These are phyloP conservation scores for Gymnopithys bicolor DNA, from an alignment of 2,797 vertebrate genomes.

Conservation along the genomic window DNA sequence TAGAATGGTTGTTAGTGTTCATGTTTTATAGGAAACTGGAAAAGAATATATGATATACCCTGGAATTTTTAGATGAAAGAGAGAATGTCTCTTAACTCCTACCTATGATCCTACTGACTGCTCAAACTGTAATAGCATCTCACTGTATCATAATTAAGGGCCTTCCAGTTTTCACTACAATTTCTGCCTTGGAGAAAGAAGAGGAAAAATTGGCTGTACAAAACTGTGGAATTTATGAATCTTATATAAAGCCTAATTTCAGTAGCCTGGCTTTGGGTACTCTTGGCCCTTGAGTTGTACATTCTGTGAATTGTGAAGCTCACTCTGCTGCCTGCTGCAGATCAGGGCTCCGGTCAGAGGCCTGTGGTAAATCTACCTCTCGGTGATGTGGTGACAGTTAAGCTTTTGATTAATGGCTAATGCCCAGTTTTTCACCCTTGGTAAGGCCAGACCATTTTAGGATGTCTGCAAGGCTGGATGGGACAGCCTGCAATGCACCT, in stretches of 20 bases:
- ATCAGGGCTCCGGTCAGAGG: background rate
- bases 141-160: slow-evolving; percentile 34
- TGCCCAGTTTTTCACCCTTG: background rate
- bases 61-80: slow-evolving; percentile 52
- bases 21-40: slow-evolving; percentile 70
- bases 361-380: slow-evolving; percentile 51
- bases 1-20: slow-evolving; percentile 59
- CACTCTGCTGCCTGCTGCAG: background rate
- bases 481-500: background rate
- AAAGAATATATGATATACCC: slow-evolving; percentile 49
- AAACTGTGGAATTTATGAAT: background rate
- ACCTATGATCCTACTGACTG: slow-evolving; percentile 33
- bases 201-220: background rate
- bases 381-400: background rate
- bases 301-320: slow-evolving; percentile 21
- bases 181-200: slow-evolving; percentile 15
- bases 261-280: background rate
- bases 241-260: background rate
- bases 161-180: slow-evolving; percentile 31
- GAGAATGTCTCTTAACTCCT: slow-evolving; percentile 15
- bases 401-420: background rate
- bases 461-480: background rate
- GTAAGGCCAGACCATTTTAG: background rate
- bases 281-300: background rate
- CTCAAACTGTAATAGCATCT: slow-evolving; percentile 35